These are phyloP conservation scores for Halesus radiatus DNA, from an alignment of 1,140 invertebrate species.

Conservation along the genomic window DNA sequence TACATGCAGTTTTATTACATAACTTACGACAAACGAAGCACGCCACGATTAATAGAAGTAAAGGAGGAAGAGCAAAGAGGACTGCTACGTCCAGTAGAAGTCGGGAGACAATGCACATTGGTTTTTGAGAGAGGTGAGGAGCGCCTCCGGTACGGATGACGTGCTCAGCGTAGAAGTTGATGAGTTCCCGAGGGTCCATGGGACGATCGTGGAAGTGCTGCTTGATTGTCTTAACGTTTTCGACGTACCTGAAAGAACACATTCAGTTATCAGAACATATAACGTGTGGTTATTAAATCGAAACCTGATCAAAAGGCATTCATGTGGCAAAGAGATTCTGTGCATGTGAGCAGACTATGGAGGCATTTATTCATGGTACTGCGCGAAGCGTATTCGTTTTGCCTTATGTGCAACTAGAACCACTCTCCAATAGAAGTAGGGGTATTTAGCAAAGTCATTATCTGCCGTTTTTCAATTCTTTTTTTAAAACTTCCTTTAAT, in stretches of 20 bases:
- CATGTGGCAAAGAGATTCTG: too few species aligned
- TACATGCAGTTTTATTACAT: too few species aligned
- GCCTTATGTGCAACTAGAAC: too few species aligned
- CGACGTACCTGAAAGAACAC: constrained; percentile 18
- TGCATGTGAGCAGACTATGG: too few species aligned
- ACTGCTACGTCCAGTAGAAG: constrained; percentile 45
- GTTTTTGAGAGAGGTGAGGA: constrained; percentile 23
- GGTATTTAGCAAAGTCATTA: too few species aligned
- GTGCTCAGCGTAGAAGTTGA: constrained; percentile 41
- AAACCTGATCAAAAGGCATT: too few species aligned
- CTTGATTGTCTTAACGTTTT: constrained; percentile 20
- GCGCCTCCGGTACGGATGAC: constrained; percentile 45
- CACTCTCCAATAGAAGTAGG: too few species aligned
- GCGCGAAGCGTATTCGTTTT: too few species aligned
- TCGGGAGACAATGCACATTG: not conserved
- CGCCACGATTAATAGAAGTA: not conserved
- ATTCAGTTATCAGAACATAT: not conserved
- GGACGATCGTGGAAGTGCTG: constrained; percentile 44
- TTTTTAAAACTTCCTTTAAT: too few species aligned
- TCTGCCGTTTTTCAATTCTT: too few species aligned
- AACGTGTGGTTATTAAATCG: not conserved
- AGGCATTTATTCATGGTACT: too few species aligned
- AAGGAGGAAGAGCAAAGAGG: constrained; percentile 1
- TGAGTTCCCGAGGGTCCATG: constrained; percentile 32
- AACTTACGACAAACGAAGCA: too few species aligned